Percentiles rank a stretch among this genome's conserved stretches.
phyloP scores from a whole-genome alignment of 2,888 invertebrate species.

The Leptinotarsa peninsularis region DNA sequence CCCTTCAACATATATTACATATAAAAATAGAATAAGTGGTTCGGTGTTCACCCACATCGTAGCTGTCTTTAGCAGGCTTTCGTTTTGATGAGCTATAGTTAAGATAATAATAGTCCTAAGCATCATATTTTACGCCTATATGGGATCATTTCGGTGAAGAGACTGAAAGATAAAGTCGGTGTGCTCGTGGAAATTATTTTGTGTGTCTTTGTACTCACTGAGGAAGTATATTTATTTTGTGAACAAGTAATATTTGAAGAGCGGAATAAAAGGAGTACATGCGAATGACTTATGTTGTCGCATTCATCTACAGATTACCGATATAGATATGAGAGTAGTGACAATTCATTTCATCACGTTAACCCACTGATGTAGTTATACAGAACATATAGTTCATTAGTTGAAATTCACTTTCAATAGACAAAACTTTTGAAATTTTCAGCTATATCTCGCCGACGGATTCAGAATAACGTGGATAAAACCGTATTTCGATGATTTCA shows the following conservation, averaged over 20 bases:
- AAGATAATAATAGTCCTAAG: slow-evolving; percentile 1
- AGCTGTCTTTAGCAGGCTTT: slow-evolving; percentile 15
- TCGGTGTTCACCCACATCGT: slow-evolving; percentile 15
- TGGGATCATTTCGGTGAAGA: slow-evolving; percentile 7
- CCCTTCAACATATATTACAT: background rate
- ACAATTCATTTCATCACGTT: too few relatives aligned
- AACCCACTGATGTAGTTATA: too few relatives aligned
- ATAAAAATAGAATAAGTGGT: slow-evolving; percentile 10
- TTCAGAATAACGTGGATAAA: too few relatives aligned
- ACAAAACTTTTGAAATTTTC: too few relatives aligned
- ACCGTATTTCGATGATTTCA: too few relatives aligned
- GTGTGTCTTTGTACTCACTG: background rate
- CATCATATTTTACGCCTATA: slow-evolving; percentile 18
- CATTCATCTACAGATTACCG: too few relatives aligned
- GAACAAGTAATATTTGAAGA: background rate
- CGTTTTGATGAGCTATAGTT: slow-evolving; percentile 17
- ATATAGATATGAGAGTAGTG: too few relatives aligned
- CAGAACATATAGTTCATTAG: too few relatives aligned
- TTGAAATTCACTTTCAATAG: too few relatives aligned
- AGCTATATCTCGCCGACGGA: too few relatives aligned
- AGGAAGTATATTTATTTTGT: background rate
- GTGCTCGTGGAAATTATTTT: slow-evolving; percentile 3
- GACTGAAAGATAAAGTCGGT: background rate
- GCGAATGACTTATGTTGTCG: too few relatives aligned
- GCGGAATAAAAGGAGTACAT: too few relatives aligned